These are phyloP conservation scores for Aphelocoma coerulescens DNA, from an alignment of 2,113 vertebrate species.

Conservation along the genomic window DNA sequence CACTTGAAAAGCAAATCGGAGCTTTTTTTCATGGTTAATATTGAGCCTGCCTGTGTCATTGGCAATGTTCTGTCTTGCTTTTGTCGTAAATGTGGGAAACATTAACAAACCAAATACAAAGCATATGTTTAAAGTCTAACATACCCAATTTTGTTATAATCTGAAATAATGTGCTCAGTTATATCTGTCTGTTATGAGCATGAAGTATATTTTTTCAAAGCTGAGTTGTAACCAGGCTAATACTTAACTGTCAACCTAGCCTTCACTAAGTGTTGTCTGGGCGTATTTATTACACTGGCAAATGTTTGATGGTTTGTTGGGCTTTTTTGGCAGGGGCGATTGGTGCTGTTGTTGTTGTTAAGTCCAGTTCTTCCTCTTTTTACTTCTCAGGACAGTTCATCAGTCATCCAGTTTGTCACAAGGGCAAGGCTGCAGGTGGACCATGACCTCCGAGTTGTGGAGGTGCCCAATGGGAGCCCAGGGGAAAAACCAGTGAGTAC, in stretches of 20 bases:
- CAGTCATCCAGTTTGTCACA: conserved; percentile 94
- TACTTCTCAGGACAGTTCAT: conserved; percentile 87
- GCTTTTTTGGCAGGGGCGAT: neutral
- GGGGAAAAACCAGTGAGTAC: conserved; percentile 89
- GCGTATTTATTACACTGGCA: neutral
- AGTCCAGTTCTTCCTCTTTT: neutral
- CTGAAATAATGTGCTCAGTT: neutral
- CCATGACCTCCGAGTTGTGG: conserved; percentile 75
- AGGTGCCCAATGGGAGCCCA: conserved; percentile 81
- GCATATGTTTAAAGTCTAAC: neutral
- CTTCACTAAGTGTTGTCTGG: neutral
- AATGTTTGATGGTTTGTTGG: neutral
- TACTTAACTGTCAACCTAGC: neutral
- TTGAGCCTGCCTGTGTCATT: neutral
- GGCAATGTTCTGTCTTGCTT: neutral
- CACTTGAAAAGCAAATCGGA: neutral
- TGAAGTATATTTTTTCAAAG: neutral
- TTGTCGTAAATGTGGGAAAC: neutral
- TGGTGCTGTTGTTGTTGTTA: neutral
- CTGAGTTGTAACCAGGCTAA: neutral
- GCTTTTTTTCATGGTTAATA: neutral
- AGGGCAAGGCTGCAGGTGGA: conserved; percentile 81
- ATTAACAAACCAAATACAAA: neutral
- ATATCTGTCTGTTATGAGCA: neutral
- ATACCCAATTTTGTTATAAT: neutral